Base-by-base conservation (phyloP, 1,140 invertebrate species). In the Pseudomyrmex sp. region DNA sequence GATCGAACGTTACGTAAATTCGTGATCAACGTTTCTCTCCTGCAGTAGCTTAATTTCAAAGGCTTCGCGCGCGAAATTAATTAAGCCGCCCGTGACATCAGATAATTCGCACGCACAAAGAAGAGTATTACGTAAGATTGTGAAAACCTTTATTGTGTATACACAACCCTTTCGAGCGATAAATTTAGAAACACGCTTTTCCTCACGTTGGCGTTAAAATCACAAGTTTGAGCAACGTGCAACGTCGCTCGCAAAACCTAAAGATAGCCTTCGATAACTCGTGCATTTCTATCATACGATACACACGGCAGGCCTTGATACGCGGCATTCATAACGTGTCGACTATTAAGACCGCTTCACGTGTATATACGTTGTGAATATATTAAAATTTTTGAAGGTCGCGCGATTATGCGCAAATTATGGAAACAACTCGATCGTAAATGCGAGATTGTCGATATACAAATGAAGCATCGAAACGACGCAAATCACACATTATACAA, bases 151-250 rank as follows among this genome's bases (percentile, higher is more conserved):
- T 26, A 26, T 26, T 23, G 18, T 26, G 26, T 26, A 3, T 26
- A 7, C 35, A 7, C 35, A 4, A 35, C 0, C 35, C 7, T 7
- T 35, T 35, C 35, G 35, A 35, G 35, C 26, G 35, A 10, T 68
- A 46, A 77, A 54, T 23, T 66, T 46, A n/a, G 10, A 35, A 26
- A 69, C 20, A 56, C 5, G 35, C 35, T 77, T 20, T 77, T 54
- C 4, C 8, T 15, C 1, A 9, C 13, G n/a, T n/a, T 15, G n/a
- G n/a, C 2, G 9, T 7, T 23, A 2, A 75, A 63, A 12, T 75
- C 15, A 35, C 5, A 9, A 44, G n/a, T 13, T 3, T 50, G 18
- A 20, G 26, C 20, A 56, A 56, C 46, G 56, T 3, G 23, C 35
- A 0, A 0, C 10, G 9, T 77, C 54, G 20, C 15, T 75, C 5